These are phyloP conservation scores for Myotis myotis DNA, from an alignment of 2,797 vertebrate genomes.

Conservation along the genomic window DNA sequence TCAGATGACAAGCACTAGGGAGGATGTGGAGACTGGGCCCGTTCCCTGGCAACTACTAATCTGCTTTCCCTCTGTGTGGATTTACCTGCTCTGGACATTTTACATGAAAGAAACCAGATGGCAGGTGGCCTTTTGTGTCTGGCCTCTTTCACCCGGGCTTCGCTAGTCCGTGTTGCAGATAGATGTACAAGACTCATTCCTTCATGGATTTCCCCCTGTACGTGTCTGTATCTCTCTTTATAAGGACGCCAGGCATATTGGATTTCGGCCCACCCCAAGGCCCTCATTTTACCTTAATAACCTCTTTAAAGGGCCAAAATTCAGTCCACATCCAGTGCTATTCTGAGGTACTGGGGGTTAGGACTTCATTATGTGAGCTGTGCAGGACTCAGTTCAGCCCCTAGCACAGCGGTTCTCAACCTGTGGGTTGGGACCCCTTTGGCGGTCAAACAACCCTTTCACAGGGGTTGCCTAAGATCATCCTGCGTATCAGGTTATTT, in stretches of 20 bases:
- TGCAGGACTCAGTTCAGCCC: background rate
- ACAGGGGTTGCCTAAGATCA: too few species aligned
- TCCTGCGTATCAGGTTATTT: too few species aligned
- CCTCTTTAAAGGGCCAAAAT: background rate
- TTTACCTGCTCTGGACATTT: background rate
- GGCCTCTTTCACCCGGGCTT: background rate
- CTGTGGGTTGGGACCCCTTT: too few species aligned
- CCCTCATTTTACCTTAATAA: background rate
- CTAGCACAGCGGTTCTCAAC: background rate
- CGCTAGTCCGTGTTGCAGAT: too few species aligned
- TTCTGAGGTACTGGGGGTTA: background rate
- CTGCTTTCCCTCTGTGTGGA: background rate
- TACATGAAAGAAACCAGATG: background rate
- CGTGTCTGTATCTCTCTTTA: fast-evolving
- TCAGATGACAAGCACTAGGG: background rate
- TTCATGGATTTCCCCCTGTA: background rate
- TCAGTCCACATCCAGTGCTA: background rate
- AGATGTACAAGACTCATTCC: background rate
- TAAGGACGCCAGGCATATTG: background rate
- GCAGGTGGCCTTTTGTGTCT: background rate
- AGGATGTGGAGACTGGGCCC: background rate
- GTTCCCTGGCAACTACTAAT: background rate
- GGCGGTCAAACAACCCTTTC: too few species aligned
- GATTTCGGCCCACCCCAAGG: background rate
- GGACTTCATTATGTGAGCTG: background rate